A percentile compares a stretch with the other conserved stretches of the same genome.
phyloP scores from a whole-genome alignment of 2,797 vertebrate genomes.

The Alcedo atthis region DNA sequence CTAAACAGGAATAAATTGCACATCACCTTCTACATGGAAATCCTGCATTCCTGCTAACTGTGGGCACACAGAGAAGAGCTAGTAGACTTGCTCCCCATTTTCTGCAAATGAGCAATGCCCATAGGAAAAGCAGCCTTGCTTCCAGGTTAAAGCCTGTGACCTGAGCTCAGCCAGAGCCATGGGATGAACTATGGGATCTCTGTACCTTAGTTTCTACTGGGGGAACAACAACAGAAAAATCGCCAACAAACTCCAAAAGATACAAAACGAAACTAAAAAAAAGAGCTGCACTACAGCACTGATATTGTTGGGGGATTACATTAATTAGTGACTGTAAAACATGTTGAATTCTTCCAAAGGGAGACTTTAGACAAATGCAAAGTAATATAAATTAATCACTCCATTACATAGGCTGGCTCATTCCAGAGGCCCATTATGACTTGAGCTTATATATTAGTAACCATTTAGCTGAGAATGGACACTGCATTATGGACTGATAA shows the following conservation, averaged over 20 bases:
- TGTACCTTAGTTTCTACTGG: background rate
- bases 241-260: background rate
- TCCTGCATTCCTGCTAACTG: background rate
- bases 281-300: background rate
- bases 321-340: slow-evolving; percentile 45
- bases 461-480: background rate
- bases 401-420: background rate
- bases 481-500: background rate
- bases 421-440: slow-evolving; percentile 25
- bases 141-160: background rate
- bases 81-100: background rate
- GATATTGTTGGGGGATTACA: slow-evolving; percentile 9
- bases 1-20: background rate
- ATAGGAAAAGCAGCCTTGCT: background rate
- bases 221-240: background rate
- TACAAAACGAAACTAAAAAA: background rate
- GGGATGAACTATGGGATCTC: background rate
- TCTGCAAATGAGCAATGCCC: background rate
- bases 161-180: background rate
- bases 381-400: slow-evolving; percentile 62
- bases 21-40: background rate
- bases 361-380: slow-evolving; percentile 50
- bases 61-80: background rate
- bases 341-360: slow-evolving; percentile 24
- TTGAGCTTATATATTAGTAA: background rate